These are phyloP conservation scores for Diachasma alloeum DNA, from an alignment of 1,140 invertebrate species.

Conservation along the genomic window DNA sequence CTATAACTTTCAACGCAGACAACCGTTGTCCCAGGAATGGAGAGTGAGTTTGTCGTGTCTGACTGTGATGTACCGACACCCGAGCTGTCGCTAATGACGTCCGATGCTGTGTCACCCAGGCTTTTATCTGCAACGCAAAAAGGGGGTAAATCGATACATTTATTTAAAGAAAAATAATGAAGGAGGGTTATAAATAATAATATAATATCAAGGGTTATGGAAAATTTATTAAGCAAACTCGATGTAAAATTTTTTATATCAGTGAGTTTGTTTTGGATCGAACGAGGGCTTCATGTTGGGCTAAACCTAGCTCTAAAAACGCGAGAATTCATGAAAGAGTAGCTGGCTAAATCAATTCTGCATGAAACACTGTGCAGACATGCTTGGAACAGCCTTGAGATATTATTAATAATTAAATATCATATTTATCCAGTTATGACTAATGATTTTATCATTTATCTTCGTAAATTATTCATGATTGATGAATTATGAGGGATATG, in stretches of 20 bases:
- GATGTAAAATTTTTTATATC: neutral
- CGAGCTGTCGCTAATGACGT: constrained; percentile 89
- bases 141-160: constrained; percentile 7
- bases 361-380: neutral
- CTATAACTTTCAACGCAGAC: constrained; percentile 87
- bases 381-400: neutral
- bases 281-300: neutral
- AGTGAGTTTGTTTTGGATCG: neutral
- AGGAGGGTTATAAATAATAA: neutral
- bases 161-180: neutral
- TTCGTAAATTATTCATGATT: neutral
- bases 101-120: constrained; percentile 81
- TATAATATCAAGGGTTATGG: constrained; percentile 3
- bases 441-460: neutral
- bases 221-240: neutral
- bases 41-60: constrained; percentile 82
- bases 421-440: neutral
- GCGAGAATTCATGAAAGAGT: neutral
- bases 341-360: neutral
- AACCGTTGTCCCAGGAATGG: constrained; percentile 81
- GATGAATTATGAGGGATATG: neutral
- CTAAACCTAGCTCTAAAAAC: neutral
- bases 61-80: constrained; percentile 89
- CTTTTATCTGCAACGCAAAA: constrained; percentile 79
- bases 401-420: neutral